Conservation (phyloP, 2,888 invertebrate species). For the Microchrysa polita region DNA sequence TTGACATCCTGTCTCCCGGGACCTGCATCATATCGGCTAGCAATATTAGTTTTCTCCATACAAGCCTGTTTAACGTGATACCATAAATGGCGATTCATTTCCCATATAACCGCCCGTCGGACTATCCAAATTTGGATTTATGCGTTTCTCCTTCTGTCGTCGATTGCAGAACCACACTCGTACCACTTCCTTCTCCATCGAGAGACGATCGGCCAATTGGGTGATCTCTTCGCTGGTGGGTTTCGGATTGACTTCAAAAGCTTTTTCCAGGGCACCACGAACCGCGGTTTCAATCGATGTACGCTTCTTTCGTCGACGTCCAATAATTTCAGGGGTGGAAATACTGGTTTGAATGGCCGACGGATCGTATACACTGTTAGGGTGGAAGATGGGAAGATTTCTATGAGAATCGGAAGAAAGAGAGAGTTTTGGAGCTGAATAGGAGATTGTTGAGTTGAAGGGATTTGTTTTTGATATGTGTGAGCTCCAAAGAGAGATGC, state of each 20-base stretch:
- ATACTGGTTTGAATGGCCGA: slow-evolving; percentile 74
- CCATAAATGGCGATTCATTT: slow-evolving; percentile 61
- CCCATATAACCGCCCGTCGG: slow-evolving; percentile 71
- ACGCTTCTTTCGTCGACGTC: slow-evolving; percentile 93
- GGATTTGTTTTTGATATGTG: too few species aligned
- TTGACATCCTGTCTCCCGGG: not conserved
- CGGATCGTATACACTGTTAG: slow-evolving; percentile 61
- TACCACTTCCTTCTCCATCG: slow-evolving; percentile 98
- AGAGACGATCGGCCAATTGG: slow-evolving; percentile 88
- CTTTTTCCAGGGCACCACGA: slow-evolving; percentile 93
- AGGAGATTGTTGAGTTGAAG: too few species aligned
- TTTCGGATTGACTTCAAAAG: slow-evolving; percentile 94
- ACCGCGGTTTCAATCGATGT: slow-evolving; percentile 96
- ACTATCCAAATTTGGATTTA: slow-evolving; percentile 84
- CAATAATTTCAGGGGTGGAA: slow-evolving; percentile 88
- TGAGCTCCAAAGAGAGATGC: too few species aligned
- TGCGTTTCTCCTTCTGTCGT: slow-evolving; percentile 95
- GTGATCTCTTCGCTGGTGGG: slow-evolving; percentile 97
- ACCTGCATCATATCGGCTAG: not conserved
- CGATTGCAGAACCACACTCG: slow-evolving; percentile 96
- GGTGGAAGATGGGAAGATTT: slow-evolving; percentile 14
- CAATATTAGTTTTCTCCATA: not conserved
- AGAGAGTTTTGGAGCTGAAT: too few species aligned
- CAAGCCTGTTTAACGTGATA: slow-evolving; percentile 55
- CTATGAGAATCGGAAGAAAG: not conserved